Evolutionary conservation across 2,797 vertebrate species (phyloP).

Genomic region (Dallia pectoralis): DNA sequence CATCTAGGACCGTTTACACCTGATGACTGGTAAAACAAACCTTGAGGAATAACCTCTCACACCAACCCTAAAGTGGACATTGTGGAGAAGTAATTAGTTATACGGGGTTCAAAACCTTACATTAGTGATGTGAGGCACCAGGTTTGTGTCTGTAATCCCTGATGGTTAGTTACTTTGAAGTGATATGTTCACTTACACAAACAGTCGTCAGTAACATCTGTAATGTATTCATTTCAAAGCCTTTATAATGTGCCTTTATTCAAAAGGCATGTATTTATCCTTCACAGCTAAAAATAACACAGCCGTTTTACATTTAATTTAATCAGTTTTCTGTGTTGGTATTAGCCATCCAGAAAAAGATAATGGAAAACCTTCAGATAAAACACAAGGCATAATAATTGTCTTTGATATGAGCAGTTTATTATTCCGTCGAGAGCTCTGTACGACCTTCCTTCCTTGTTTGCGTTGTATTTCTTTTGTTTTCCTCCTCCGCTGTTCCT

Average conservation of each 20-base stretch:
- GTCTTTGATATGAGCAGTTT: neutral
- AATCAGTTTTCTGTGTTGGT: conserved; percentile 10
- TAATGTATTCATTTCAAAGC: neutral
- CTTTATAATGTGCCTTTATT: neutral
- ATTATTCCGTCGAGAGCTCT: conserved; percentile 12
- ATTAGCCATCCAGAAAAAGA: neutral
- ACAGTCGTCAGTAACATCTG: neutral
- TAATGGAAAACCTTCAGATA: conserved; percentile 14
- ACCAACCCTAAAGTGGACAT: too few relatives aligned
- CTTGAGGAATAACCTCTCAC: too few relatives aligned
- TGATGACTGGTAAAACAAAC: too few relatives aligned
- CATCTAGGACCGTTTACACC: too few relatives aligned
- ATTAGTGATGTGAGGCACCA: too few relatives aligned
- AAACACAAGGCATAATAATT: conserved; percentile 2
- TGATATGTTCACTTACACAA: neutral
- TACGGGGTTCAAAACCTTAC: too few relatives aligned
- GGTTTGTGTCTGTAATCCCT: too few relatives aligned
- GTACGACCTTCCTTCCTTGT: conserved; percentile 5
- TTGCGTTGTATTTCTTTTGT: conserved; percentile 1
- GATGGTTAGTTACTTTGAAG: neutral
- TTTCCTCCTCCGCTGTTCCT: conserved; percentile 11
- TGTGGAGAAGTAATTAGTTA: too few relatives aligned
- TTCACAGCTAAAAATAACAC: neutral
- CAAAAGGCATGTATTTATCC: neutral
- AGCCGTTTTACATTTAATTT: conserved; percentile 16